Evolutionary conservation across 2,888 invertebrate species (phyloP), one percentile per base, ranked within the genome.

Genomic region (Harpalus rubripes): DNA sequence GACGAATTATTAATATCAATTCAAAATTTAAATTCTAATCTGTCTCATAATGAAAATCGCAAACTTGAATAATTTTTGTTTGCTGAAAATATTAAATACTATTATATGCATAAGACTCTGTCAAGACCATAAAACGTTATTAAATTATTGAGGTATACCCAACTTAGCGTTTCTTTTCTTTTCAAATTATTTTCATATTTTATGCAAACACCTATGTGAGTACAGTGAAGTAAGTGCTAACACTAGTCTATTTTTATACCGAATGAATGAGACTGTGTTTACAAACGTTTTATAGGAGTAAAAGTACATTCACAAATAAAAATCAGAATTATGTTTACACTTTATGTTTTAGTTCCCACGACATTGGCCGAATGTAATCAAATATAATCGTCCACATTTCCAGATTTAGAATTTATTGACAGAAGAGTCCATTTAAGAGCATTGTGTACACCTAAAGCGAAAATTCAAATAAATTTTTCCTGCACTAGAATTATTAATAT

Each of bases 71-170:
- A 68, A n/a, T 6, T 63, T 63, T 39, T 39, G 39, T 68, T 68
- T 68, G 32, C 68, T 39, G 7, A 32, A 32, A 7, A 68, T 41
- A 68, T 68, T 32, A 68, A 41, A 68, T 68, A 63, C 68, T 68
- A 65, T 65, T 65, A 68, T 68, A 68, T 68, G 68, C 39, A 68
- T 63, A 68, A 68, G 39, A 26, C 68, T 68, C 41, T 68, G 39
- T 32, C 15, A 41, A 68, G 26, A 63, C 63, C 68, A 68, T 32
- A 68, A 68, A 26, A 15, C n/a, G 68, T 68, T 68, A 68, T 68
- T 68, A 68, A 68, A 68, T 68, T 68, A 68, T 15, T 68, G 22
- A 22, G 7, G 63, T 8, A 22, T 63, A 26, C 22, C 22, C 32
- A 68, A 39, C 10, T n/a, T 39, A 68, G 12, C 18, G 6, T 18